phyloP scores from a whole-genome alignment of 2,113 vertebrate species.

The Polypterus bichir region DNA sequence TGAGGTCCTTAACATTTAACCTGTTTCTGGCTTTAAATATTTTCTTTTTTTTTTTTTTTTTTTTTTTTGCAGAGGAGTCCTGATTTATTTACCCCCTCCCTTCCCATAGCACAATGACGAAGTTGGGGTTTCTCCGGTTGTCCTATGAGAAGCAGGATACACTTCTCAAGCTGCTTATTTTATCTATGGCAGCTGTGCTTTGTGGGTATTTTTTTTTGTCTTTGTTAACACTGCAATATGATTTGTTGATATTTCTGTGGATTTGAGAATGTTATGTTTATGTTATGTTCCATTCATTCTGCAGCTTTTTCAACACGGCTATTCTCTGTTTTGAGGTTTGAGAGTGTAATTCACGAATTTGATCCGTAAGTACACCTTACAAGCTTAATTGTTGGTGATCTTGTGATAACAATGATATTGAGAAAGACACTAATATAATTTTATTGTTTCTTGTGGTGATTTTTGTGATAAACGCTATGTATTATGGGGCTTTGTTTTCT shows the following conservation, averaged over 20 bases:
- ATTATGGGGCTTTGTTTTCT: no score
- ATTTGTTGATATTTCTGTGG: no score
- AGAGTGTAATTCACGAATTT: slow-evolving; percentile 98
- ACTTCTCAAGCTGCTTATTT: slow-evolving; percentile 91
- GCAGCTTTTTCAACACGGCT: slow-evolving; percentile 92
- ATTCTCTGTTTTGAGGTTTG: slow-evolving; percentile 90
- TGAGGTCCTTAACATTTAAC: no score
- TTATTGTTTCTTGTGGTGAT: no score
- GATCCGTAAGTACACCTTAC: slow-evolving; percentile 76
- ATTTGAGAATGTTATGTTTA: background rate
- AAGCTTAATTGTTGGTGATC: no score
- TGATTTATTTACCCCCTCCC: slow-evolving; percentile 28
- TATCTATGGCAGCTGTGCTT: slow-evolving; percentile 91
- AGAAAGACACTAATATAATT: no score
- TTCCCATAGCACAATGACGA: slow-evolving; percentile 72
- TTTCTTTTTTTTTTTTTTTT: background rate
- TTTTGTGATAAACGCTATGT: no score
- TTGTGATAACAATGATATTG: no score
- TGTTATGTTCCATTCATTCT: slow-evolving; percentile 7
- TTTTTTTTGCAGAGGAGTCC: slow-evolving; percentile 34
- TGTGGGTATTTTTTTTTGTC: slow-evolving; percentile 58
- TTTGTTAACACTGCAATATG: no score
- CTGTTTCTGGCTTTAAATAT: no score
- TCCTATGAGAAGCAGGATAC: slow-evolving; percentile 99
- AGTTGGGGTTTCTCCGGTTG: slow-evolving; percentile 84